Evolutionary conservation across 2,888 invertebrate genomes (phyloP).

Genomic region (Petrolisthes manimaculis): DNA sequence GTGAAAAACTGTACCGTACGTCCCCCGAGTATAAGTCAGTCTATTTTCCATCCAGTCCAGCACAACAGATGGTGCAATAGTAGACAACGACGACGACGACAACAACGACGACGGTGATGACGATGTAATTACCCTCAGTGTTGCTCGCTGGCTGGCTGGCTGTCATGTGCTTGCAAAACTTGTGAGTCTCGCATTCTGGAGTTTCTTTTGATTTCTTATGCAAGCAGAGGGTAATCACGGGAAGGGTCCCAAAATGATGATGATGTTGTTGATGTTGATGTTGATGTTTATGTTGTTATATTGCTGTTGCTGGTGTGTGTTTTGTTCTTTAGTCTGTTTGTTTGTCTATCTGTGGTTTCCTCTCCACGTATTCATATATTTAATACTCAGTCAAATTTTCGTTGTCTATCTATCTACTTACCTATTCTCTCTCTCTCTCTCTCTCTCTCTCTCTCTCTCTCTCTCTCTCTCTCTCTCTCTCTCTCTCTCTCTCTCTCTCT

Average conservation of each 20-base stretch:
- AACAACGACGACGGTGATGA: too few relatives aligned
- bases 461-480: background rate
- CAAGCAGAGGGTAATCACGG: slow-evolving; percentile 38
- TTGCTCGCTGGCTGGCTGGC: slow-evolving; percentile 22
- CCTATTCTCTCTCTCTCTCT: background rate
- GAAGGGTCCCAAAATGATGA: slow-evolving; percentile 26
- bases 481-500: background rate
- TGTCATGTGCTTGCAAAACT: slow-evolving; percentile 45
- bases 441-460: background rate
- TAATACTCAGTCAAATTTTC: too few relatives aligned
- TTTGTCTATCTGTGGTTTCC: background rate
- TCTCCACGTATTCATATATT: background rate
- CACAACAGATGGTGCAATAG: slow-evolving; percentile 7
- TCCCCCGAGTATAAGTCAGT: too few relatives aligned
- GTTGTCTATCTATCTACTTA: background rate
- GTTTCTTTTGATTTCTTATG: slow-evolving; percentile 33
- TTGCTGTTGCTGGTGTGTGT: too few relatives aligned
- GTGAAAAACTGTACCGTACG: too few relatives aligned
- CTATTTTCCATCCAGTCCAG: too few relatives aligned
- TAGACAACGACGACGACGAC: too few relatives aligned
- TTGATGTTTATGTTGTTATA: too few relatives aligned
- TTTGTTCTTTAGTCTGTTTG: too few relatives aligned
- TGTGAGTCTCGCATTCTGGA: slow-evolving; percentile 25
- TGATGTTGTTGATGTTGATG: too few relatives aligned
- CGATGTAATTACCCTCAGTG: slow-evolving; percentile 25